Evolutionary conservation across 2,888 invertebrate species (phyloP), one percentile per base, ranked within the genome.

Genomic region (Miltochrista miniata): DNA sequence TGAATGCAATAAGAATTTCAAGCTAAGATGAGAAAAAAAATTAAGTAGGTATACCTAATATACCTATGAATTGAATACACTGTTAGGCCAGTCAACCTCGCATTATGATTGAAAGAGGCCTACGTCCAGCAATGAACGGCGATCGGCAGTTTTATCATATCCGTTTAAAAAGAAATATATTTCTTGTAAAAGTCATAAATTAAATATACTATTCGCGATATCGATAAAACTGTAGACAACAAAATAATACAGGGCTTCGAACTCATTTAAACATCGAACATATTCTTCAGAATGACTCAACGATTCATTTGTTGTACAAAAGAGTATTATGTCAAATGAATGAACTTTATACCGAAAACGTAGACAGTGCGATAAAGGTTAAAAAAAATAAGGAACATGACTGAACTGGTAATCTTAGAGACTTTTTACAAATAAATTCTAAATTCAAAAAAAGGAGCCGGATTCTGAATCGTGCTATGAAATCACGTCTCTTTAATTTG

Each of bases 401-500:
- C 41, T 33, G 49, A 51, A 39, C 3, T 24, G 18, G 2, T 5
- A 5, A 24, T 5, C 18, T 5, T 24, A 5, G 3, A 24, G 18
- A 24, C 18, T 24, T 4, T 5, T 24, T 47, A 53, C 45, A 45
- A 54, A 62, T 63, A 67, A 59, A 62, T 46, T 57, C 48, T 56
- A 54, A 69, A 64, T 67, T 65, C 72, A 24, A 71, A 72, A 68
- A 68, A 64, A 65, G 66, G 63, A 54, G 44, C 57, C 49, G 57
- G 55, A 42, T 71, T 72, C 60, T 57, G 55, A 59, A 72, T 81
- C 83, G 82, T 83, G 83, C 58, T 59, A 54, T 45, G 47, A 46
- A 77, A 79, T 84, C 84, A 84, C 84, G 84, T 83, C 65, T 49
- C 51, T 59, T 61, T 80, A 80, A 83, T 79, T 79, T 67, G 62